Base-by-base conservation (phyloP, 2,797 vertebrate species). In the Cheirogaleus major region DNA sequence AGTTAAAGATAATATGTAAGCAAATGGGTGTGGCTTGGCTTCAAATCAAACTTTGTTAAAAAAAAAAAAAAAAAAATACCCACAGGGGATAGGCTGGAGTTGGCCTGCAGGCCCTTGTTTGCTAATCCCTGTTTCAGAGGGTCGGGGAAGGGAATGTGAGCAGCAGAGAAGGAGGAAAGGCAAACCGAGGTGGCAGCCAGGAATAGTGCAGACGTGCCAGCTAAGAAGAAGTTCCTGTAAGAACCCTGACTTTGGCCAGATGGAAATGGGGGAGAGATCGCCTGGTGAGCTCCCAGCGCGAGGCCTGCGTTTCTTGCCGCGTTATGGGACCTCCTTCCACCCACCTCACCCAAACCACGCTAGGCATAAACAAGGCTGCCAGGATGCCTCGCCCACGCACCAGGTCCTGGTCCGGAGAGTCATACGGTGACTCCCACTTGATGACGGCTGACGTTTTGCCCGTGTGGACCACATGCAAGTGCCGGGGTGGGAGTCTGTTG, bases 371-470 rank as follows among this genome's bases (percentile, higher is more conserved):
- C 79, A 41, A 20, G 48, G 52, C 3, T 1, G 10, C 52, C 18
- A 0, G 5, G 27, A 20, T 0, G 12, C 32, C 70, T 3, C 4
- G 17, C 20, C 55, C 1, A 0, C 35, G 86, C 99, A 99, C 99
- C 99, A 99, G 98, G 82, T 99, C 98, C 79, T 99, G 90, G 97
- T 99, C 99, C 0, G 99, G 99, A 0, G 99, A 98, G 97, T 99
- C 99, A 0, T 99, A 99, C 0, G 99, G 99, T 0, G 99, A 99
- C 95, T 99, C 99, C 99, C 99, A 99, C 95, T 99, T 99, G 82
- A 99, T 98, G 67, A 98, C 98, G 0, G 99, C 99, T 2, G 99
- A 99, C 0, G 99, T 99, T 96, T 99, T 99, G 6, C 99, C 99
- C 0, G 98, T 98, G 45, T 55, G 98, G 86, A 99, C 99, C 0